Base-by-base conservation (phyloP, 2,888 invertebrate species). In the Pyrochroa serraticornis region DNA sequence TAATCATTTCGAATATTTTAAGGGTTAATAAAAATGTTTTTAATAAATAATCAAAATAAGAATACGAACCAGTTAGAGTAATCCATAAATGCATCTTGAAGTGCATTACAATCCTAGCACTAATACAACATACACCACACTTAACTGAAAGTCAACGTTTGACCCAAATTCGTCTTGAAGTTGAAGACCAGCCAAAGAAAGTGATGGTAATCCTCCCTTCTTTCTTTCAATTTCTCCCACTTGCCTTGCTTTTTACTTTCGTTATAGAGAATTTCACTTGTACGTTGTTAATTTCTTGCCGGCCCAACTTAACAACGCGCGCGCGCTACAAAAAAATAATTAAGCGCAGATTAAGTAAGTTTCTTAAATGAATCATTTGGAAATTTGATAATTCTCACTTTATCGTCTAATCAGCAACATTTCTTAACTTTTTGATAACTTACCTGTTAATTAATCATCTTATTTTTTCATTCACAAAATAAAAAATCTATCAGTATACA, bases 191-290 rank as follows among this genome's bases (percentile, higher is more conserved):
- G 64, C 68, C 71, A 72, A 78, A 78, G 78, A 78, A 78, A 78
- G 78, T 77, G 76, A 77, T 71, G 75, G 71, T 71, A 71, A 69
- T 72, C 69, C 72, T 73, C 73, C 76, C 75, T 77, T 75, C 75
- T 76, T 73, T 71, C 68, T 64, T 71, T 53, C 61, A 70, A 73
- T 76, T 75, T 76, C 77, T 78, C 78, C 77, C 77, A 78, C 77
- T 73, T 68, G 65, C 63, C 66, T 70, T 66, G 70, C 73, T 72
- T 77, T 76, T 77, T 76, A 77, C 77, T 77, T 77, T 77, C 77
- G 68, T 77, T 77, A 66, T 61, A 60, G 66, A 70, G 62, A 72
- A 73, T 75, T 75, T 75, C 75, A 73, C 74, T 72, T 68, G 63
- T 64, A 37, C 52, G 10, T n/a, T 10, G n/a, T 35, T 44, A 41